Conservation (phyloP, 1,140 invertebrate species). For the Copidosoma floridanum region DNA sequence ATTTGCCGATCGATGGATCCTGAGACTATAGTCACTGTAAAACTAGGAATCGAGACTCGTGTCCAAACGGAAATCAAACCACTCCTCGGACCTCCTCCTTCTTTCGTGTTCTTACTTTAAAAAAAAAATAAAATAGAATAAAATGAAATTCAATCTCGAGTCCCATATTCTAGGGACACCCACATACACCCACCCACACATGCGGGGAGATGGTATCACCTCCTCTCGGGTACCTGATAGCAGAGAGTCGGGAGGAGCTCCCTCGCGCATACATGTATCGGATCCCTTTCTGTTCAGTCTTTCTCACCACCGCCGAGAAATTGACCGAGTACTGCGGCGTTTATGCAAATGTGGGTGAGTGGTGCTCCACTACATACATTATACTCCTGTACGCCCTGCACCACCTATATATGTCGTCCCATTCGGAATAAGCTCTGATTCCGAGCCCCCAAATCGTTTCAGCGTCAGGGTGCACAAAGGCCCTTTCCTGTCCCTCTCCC, state of each 20-base stretch:
- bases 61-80: slow-evolving; percentile 8
- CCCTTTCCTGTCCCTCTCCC: too few species aligned
- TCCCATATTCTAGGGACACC: too few species aligned
- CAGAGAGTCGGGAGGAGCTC: too few species aligned
- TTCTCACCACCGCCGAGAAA: slow-evolving; percentile 14
- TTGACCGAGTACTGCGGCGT: slow-evolving; percentile 31
- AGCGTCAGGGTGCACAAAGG: background rate
- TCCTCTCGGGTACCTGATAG: too few species aligned
- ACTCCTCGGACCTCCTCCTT: background rate
- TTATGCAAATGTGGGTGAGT: slow-evolving; percentile 33
- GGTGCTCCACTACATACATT: background rate
- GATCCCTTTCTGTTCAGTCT: background rate
- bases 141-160: too few species aligned
- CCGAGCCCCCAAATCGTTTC: background rate
- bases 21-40: too few species aligned
- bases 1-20: too few species aligned
- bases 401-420: too few species aligned
- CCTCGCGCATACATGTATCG: background rate
- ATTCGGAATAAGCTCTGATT: background rate
- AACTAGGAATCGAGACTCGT: too few species aligned
- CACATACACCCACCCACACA: too few species aligned
- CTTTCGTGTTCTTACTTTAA: too few species aligned
- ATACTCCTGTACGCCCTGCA: background rate
- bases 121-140: background rate
- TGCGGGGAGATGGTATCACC: too few species aligned